phyloP scores from a whole-genome alignment of 2,113 vertebrate genomes.

The Thermophis baileyi region DNA sequence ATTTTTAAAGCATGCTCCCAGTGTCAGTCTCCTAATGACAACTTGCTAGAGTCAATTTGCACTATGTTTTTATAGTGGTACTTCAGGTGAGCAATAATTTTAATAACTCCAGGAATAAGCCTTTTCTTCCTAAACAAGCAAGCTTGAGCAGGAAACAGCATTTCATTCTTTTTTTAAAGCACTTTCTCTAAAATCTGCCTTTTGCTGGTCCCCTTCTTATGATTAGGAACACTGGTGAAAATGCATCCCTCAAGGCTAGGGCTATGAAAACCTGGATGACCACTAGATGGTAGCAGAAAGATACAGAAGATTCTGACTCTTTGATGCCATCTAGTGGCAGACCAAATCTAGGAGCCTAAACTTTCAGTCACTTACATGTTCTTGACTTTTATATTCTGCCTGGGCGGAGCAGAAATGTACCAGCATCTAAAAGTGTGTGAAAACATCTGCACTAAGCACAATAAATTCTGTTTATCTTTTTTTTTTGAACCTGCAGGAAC shows the following conservation, averaged over 20 bases:
- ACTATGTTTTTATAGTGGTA: conserved; percentile 20
- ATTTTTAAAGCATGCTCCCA: conserved; percentile 34
- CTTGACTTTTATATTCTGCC: background rate
- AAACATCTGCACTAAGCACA: background rate
- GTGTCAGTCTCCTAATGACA: conserved; percentile 44
- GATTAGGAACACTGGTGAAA: background rate
- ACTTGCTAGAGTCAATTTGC: conserved; percentile 39
- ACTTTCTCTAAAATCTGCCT: conserved; percentile 43
- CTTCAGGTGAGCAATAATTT: conserved; percentile 35
- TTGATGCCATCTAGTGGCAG: background rate
- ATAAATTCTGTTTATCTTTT: background rate
- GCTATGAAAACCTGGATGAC: background rate
- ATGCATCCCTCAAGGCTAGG: background rate
- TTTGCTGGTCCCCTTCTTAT: conserved; percentile 2
- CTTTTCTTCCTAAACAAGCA: conserved; percentile 45
- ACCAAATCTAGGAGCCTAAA: background rate
- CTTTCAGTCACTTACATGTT: background rate
- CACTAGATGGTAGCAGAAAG: background rate
- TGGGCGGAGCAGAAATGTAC: background rate
- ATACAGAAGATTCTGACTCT: background rate
- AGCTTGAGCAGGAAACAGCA: conserved; percentile 39
- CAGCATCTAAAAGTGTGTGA: background rate
- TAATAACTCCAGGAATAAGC: conserved; percentile 39
- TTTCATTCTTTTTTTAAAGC: conserved; percentile 41
- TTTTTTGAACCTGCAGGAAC: background rate